Evolutionary conservation across 2,113 vertebrate species (phyloP).

Genomic region (Naja naja): DNA sequence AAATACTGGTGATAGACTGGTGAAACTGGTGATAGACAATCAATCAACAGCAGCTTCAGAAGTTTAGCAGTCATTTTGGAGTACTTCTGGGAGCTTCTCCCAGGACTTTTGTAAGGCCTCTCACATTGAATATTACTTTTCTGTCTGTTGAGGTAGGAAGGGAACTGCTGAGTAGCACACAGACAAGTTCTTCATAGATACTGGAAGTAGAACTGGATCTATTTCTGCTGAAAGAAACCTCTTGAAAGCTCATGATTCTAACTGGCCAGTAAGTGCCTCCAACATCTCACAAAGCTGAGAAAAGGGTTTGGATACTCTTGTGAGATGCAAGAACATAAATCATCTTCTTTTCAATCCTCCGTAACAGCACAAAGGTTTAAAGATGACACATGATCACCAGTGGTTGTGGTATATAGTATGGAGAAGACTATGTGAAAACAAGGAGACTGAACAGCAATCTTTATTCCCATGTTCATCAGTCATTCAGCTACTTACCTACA

Average conservation of each 20-base stretch:
- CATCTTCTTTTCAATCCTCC: neutral
- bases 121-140: neutral
- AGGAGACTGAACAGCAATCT: neutral
- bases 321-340: neutral
- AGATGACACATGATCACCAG: neutral
- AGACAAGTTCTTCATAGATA: neutral
- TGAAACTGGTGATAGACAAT: neutral
- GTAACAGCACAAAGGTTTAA: neutral
- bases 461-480: neutral
- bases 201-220: neutral
- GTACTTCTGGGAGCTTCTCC: too few species aligned
- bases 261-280: neutral
- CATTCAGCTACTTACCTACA: conserved; percentile 65
- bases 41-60: neutral
- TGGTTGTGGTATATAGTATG: neutral
- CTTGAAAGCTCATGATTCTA: neutral
- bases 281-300: neutral
- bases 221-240: neutral
- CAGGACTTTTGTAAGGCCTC: neutral
- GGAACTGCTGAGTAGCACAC: neutral
- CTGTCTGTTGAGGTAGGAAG: neutral
- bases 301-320: neutral
- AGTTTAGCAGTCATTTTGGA: neutral
- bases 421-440: neutral
- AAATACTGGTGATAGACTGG: neutral